Conservation (phyloP, 2,113 vertebrate genomes). For the Delphinapterus leucas region DNA sequence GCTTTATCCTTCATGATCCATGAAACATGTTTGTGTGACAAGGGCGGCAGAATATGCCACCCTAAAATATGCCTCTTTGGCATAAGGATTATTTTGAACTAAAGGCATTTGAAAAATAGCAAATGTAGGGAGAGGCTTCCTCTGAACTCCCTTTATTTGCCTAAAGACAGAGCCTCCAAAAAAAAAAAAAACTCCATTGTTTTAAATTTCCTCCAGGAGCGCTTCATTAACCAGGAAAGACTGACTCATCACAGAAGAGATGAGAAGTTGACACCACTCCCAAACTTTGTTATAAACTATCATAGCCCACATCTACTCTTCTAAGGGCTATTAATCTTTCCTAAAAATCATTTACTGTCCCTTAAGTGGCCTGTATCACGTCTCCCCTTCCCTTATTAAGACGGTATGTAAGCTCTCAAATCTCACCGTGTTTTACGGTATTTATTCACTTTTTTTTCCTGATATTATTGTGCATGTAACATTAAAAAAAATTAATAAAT, state of each 20-base stretch:
- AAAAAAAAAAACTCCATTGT: not conserved
- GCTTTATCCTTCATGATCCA: not conserved
- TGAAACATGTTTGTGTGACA: not conserved
- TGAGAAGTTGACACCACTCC: not conserved
- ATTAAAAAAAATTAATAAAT: not conserved
- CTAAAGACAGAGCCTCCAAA: not conserved
- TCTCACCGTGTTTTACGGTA: not conserved
- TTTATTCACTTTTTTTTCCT: not conserved
- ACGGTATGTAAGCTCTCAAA: not conserved
- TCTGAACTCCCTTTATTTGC: not conserved
- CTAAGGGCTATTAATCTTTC: not conserved
- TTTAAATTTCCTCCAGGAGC: not conserved
- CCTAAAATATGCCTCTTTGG: not conserved
- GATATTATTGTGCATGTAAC: not conserved
- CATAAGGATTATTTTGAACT: not conserved
- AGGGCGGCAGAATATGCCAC: not conserved
- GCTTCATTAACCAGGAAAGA: not conserved
- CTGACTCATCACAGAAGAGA: not conserved
- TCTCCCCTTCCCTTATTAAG: not conserved
- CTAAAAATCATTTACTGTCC: not conserved
- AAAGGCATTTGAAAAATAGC: not conserved
- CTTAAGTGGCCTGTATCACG: not conserved
- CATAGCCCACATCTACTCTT: not conserved
- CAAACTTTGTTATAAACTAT: not conserved
- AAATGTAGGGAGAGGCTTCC: not conserved